Percentiles rank a stretch among this genome's conserved stretches.
Conservation (phyloP, 1,140 invertebrate genomes). For the Sarcophaga peregrina region DNA sequence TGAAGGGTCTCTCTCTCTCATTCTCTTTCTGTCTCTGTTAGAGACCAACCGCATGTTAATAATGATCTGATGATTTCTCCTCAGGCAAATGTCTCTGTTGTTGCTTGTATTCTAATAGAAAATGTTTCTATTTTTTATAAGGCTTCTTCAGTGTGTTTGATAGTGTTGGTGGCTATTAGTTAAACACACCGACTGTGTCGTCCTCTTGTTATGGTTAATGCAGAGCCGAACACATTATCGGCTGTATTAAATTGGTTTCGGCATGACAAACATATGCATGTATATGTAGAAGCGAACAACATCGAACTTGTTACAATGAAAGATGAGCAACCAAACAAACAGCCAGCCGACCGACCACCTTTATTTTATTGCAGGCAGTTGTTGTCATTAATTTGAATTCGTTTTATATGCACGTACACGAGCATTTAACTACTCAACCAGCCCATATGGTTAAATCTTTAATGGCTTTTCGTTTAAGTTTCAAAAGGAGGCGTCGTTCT, state of each 20-base stretch:
- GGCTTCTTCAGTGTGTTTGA: no score
- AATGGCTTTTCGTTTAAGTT: not conserved
- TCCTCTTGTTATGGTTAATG: not conserved
- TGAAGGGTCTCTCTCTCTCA: no score
- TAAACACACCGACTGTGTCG: not conserved
- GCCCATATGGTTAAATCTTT: not conserved
- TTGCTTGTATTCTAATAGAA: no score
- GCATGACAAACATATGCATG: constrained; percentile 26
- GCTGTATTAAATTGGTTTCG: constrained; percentile 29
- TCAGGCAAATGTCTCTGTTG: no score
- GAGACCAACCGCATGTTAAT: not conserved
- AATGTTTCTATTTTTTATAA: no score
- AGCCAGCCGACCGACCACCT: not conserved
- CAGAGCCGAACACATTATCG: not conserved
- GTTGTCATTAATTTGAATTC: no score
- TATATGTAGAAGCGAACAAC: not conserved
- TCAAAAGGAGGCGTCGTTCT: not conserved
- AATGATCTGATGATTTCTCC: no score
- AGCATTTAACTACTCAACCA: not conserved
- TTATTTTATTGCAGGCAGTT: no score
- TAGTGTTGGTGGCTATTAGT: no score
- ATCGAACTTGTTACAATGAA: not conserved
- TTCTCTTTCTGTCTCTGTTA: no score
- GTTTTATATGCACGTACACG: no score
- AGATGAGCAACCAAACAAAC: constrained; percentile 27